Evolutionary conservation across 2,113 vertebrate genomes (phyloP), one percentile per base, ranked within the genome.

Genomic region (Sardina pilchardus): DNA sequence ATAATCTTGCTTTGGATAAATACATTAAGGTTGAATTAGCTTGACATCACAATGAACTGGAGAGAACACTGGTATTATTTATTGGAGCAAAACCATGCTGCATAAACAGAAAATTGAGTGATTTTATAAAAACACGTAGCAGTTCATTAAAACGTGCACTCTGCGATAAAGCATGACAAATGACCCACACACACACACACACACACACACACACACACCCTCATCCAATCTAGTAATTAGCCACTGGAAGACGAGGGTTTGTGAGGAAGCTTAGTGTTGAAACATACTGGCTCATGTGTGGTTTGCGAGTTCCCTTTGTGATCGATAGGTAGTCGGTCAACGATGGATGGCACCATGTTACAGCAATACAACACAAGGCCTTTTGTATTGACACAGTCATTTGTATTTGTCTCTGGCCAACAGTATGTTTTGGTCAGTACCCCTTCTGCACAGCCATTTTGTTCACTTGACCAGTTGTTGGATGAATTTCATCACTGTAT

Each of bases 321-420:
- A 94, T 95, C 93, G 90, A 94, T 95, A 92, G 86, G 84, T 87
- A 88, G 90, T 91, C 90, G 92, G 88, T 85, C 80, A 81, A 87
- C 89, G 93, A 93, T 92, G 90, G 92, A 95, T 94, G 91, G 90
- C 86, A 86, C 87, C 84, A 90, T 92, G 88, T 92, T 92, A 89
- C 86, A 90, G 90, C 88, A 90, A 93, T 94, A 93, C 93, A 94
- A 92, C 92, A 95, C 87, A 86, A 87, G 87, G 91, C 86, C 82
- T 81, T 83, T 89, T 93, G 91, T 93, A 93, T 94, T 91, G 94
- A 92, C 94, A 93, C 4, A 9, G 82, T 88, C 90, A 93, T 94
- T 90, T 83, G 90, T 93, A 92, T 86, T 89, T 80, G 89, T 93
- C 88, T 86, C 86, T 87, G 87, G 89, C 88, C 85, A 86, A 50